These are phyloP conservation scores for Heliconius hewitsoni DNA, from an alignment of 1,140 invertebrate genomes.

Conservation along the genomic window DNA sequence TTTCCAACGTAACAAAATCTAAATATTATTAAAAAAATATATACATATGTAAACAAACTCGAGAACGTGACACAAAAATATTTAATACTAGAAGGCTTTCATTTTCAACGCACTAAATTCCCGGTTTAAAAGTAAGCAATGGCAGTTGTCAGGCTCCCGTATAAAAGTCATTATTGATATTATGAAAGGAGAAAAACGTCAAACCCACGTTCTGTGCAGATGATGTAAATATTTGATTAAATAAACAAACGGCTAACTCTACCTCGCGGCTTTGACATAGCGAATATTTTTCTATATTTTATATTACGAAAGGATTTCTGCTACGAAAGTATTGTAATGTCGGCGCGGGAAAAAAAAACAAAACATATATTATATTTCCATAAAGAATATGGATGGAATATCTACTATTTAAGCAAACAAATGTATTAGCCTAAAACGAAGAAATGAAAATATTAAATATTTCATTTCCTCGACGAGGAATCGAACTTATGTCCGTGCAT, in stretches of 20 bases:
- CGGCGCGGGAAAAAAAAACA: neutral
- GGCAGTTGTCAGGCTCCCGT: slow-evolving; percentile 27
- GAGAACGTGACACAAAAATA: neutral
- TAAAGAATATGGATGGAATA: neutral
- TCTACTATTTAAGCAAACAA: too few species aligned
- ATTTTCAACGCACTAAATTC: slow-evolving; percentile 6
- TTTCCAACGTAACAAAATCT: neutral
- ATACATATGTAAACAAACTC: neutral
- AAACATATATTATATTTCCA: neutral
- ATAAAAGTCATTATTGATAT: slow-evolving; percentile 59
- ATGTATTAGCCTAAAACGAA: too few species aligned
- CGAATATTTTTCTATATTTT: slow-evolving; percentile 4
- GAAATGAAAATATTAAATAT: too few species aligned
- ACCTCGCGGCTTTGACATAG: slow-evolving; percentile 12
- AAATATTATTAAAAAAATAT: neutral
- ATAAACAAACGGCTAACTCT: slow-evolving; percentile 48
- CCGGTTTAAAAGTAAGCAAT: slow-evolving; percentile 9
- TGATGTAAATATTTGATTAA: slow-evolving; percentile 65
- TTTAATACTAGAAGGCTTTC: neutral
- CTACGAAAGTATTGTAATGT: slow-evolving; percentile 1
- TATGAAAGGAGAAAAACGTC: slow-evolving; percentile 61
- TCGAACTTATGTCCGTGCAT: too few species aligned
- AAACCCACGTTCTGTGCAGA: slow-evolving; percentile 54
- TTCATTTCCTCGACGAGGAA: too few species aligned
- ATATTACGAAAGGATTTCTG: slow-evolving; percentile 2